Evolutionary conservation across 2,888 invertebrate species (phyloP), one percentile per base, ranked within the genome.

Genomic region (Polymixis flavicincta): DNA sequence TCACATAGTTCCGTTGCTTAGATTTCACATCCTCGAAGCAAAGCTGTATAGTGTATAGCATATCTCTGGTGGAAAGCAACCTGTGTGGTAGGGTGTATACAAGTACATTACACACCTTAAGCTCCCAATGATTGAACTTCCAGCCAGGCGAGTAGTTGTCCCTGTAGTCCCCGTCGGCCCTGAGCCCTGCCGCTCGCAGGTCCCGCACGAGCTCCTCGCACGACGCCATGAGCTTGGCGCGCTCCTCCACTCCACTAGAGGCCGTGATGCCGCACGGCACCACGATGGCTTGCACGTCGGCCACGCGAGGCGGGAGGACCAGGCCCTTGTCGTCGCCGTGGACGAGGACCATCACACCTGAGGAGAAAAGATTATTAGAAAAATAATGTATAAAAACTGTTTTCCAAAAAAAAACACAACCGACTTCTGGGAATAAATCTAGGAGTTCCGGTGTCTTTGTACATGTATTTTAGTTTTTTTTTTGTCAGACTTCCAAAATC

Each of bases 101-200:
- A 37, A 37, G 37, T 37, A 37, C 37, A 2, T 11, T 0, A 54
- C 80, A 82, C 91, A 98, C 98, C 97, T 99, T 99, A 54, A 99
- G 95, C 92, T 99, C 99, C 99, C 99, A 99, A 91, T 99, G 98
- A 92, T 99, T 99, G 93, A 99, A 99, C 95, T 99, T 99, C 99
- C 99, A 99, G 0, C 99, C 99, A 0, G 99, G 99, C 22, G 99
- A 99, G 92, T 99, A 99, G 94, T 99, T 99, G 90, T 98, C 99
- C 72, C 99, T 97, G 83, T 98, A 98, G 94, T 99, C 99, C 13
- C 98, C 98, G 85, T 98, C 98, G 0, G 98, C 98, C 79, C 98
- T 97, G 14, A 99, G 93, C 0, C 97, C 98, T 1, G 95, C 97
- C 0, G 94, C 94, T 4, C 90, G 90, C 28, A 99, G 93, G 45